Evolutionary conservation across 2,113 vertebrate species (phyloP).

Genomic region (Dromaius novaehollandiae): DNA sequence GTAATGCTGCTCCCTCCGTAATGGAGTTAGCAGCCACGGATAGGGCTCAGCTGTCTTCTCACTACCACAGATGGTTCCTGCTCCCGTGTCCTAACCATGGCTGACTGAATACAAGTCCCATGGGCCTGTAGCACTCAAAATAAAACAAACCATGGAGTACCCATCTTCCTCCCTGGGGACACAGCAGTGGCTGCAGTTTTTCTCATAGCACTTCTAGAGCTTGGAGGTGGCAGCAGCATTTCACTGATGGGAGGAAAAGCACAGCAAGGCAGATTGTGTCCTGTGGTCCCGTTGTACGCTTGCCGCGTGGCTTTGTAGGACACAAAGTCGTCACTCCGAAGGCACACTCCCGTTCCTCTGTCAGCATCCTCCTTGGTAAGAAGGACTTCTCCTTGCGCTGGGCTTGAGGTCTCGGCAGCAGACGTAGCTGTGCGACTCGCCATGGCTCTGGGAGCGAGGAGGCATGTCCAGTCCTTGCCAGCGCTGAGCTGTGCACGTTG

Average conservation of each 20-base stretch:
- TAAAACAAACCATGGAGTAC: neutral
- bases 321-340: fast-evolving
- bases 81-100: neutral
- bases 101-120: neutral
- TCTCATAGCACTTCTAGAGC: neutral
- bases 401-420: neutral
- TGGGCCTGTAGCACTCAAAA: neutral
- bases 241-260: neutral
- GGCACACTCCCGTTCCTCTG: neutral
- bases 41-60: neutral
- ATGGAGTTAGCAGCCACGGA: neutral
- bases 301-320: neutral
- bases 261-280: neutral
- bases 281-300: neutral
- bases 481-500: neutral
- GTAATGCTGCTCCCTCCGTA: neutral
- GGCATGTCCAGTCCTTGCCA: neutral
- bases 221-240: neutral
- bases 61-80: neutral
- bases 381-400: neutral
- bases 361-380: neutral
- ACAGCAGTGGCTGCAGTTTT: neutral
- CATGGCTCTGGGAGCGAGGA: neutral
- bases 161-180: neutral
- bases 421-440: neutral